Conservation (phyloP, 2,888 invertebrate species). For the Synergus gifuensis region DNA sequence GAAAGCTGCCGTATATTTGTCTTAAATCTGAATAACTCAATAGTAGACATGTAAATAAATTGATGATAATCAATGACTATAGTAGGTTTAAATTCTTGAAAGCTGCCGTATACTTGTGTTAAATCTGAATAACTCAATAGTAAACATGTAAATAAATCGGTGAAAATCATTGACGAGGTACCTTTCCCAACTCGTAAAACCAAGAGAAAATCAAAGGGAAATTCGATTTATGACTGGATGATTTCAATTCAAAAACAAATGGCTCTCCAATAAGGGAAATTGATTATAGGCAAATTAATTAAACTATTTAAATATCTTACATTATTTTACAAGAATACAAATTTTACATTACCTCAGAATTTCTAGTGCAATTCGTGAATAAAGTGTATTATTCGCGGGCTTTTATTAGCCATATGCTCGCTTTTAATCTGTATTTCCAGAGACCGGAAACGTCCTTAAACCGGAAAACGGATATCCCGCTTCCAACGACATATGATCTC, state of each 20-base stretch:
- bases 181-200: background rate
- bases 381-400: slow-evolving; percentile 45
- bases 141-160: background rate
- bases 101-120: slow-evolving; percentile 48
- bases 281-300: background rate
- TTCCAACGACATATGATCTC: slow-evolving; percentile 50
- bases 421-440: slow-evolving; percentile 52
- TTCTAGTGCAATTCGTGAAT: slow-evolving; percentile 13
- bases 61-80: background rate
- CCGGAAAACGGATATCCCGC: slow-evolving; percentile 63
- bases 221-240: background rate
- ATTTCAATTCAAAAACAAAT: background rate
- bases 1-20: slow-evolving; percentile 49
- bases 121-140: slow-evolving; percentile 46
- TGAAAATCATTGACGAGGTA: background rate
- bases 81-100: slow-evolving; percentile 53
- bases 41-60: background rate
- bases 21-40: slow-evolving; percentile 46
- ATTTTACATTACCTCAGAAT: background rate
- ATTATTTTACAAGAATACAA: background rate
- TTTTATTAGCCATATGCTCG: slow-evolving; percentile 51
- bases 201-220: background rate
- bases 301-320: no score
- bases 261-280: background rate
- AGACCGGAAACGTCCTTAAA: slow-evolving; percentile 58